A percentile compares a stretch with the other conserved stretches of the same genome.
These are phyloP conservation scores for Rana temporaria DNA, from an alignment of 2,113 vertebrate species.

Conservation along the genomic window DNA sequence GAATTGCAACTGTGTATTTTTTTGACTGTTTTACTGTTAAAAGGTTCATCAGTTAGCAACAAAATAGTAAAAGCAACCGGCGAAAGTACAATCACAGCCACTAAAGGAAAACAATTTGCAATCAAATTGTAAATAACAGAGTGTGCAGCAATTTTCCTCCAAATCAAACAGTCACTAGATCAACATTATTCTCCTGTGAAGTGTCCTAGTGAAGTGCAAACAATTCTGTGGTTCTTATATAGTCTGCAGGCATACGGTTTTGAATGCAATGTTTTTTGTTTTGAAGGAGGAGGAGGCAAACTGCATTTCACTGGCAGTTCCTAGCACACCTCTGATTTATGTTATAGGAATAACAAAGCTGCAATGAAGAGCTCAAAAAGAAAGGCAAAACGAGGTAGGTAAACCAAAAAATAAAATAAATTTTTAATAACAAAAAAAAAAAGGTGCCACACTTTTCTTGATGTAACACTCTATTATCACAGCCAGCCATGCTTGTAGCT, in stretches of 20 bases:
- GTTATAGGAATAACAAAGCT: conserved; percentile 76
- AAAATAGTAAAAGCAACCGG: conserved; percentile 70
- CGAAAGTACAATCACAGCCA: conserved; percentile 69
- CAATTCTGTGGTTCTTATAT: background rate
- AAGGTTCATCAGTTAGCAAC: conserved; percentile 65
- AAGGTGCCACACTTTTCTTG: conserved; percentile 78
- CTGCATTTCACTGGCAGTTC: background rate
- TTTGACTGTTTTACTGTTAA: conserved; percentile 61
- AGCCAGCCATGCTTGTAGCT: conserved; percentile 82
- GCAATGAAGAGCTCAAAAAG: conserved; percentile 73
- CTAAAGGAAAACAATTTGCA: conserved; percentile 74
- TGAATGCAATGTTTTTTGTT: conserved; percentile 3
- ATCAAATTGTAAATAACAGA: conserved; percentile 59
- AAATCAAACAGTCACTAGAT: background rate
- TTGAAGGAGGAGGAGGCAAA: conserved; percentile 3
- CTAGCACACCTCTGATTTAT: conserved; percentile 74
- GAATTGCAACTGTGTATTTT: conserved; percentile 68
- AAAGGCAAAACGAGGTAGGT: conserved; percentile 86
- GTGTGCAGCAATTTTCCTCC: conserved; percentile 15
- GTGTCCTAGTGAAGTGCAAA: conserved; percentile 32
- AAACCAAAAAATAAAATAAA: conserved; percentile 59
- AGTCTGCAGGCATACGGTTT: conserved; percentile 5
- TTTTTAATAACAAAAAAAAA: conserved; percentile 61
- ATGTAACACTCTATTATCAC: conserved; percentile 79
- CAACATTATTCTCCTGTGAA: background rate